Percentiles rank a stretch among this genome's conserved stretches.
Evolutionary conservation across 2,797 vertebrate species (phyloP).

Genomic region (Pampus argenteus): DNA sequence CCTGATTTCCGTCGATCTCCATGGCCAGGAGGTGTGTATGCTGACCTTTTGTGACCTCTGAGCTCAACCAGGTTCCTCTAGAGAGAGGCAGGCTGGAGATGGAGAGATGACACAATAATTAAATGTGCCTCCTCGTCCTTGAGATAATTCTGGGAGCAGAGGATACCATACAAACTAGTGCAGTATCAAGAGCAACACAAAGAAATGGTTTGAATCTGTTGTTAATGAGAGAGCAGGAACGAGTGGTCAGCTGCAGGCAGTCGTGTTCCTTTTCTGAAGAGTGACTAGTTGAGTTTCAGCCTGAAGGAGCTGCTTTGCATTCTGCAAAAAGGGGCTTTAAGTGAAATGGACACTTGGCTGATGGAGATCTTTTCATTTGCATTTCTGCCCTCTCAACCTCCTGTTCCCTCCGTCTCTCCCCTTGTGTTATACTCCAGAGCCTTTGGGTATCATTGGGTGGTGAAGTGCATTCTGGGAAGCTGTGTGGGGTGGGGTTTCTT

Average conservation of each 20-base stretch:
- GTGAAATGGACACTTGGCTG: constrained; percentile 72
- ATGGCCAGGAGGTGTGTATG: constrained; percentile 72
- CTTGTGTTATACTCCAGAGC: constrained; percentile 52
- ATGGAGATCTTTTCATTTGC: constrained; percentile 71
- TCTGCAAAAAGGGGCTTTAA: constrained; percentile 55
- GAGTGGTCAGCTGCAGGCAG: constrained; percentile 41
- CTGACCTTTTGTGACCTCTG: constrained; percentile 74
- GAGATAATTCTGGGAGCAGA: constrained; percentile 52
- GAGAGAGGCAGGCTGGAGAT: constrained; percentile 48
- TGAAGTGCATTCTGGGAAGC: constrained; percentile 76
- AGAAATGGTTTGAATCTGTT: background rate
- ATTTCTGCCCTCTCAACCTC: constrained; percentile 71
- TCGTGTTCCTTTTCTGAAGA: constrained; percentile 38
- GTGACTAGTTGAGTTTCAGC: constrained; percentile 27
- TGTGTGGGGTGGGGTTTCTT: constrained; percentile 49
- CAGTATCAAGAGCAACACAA: constrained; percentile 4
- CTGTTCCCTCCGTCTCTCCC: constrained; percentile 39
- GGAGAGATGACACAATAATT: constrained; percentile 47
- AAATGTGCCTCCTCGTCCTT: constrained; percentile 38
- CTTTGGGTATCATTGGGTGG: constrained; percentile 58
- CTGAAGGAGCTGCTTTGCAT: constrained; percentile 65
- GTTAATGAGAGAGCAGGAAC: constrained; percentile 1
- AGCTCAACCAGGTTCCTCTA: constrained; percentile 56
- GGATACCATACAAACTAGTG: background rate
- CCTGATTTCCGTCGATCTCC: constrained; percentile 66